Evolutionary conservation across 2,888 invertebrate genomes (phyloP), one percentile per base, ranked within the genome.

Genomic region (Ligdia adustata): DNA sequence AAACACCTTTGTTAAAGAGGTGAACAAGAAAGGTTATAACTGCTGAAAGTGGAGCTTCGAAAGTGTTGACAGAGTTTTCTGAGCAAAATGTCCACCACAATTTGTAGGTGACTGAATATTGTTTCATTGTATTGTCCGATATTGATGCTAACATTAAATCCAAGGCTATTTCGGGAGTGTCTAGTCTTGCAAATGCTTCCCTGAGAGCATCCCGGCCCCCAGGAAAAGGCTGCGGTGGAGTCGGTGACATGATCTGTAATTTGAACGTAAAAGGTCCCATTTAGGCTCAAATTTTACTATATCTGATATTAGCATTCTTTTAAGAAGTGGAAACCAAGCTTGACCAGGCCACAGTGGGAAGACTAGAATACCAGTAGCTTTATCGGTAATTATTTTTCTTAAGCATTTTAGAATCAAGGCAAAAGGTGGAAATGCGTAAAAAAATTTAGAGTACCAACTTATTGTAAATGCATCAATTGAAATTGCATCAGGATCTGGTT

Each of bases 1-100:
- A 27, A 7, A 40, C 38, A n/a, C 60, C 63, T 1, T 53, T 56
- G 11, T 61, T 37, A 38, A 57, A 66, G 14, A 45, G 46, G 5
- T 62, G 32, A 0, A 50, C 52, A 3, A 66, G 37, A 39, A 63
- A 66, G 1, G 1, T 3, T 9, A 40, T 14, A n/a, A 46, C 27
- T 9, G 5, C 1, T 29, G 15, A 13, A 6, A 24, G 1, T 2
- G 31, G 2, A 26, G 9, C 24, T 31, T 31, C 29, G 16, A 24
- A 46, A 3, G 29, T 22, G 24, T 40, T 29, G 5, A 26, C 2
- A 5, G 11, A 26, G 4, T 29, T 34, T 15, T 22, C 16, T 6
- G 6, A 2, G 31, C 51, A 54, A 43, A 39, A 56, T 3, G 45
- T n/a, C 55, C 56, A 57, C 54, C 55, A 58, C 3, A 52, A 33